Evolutionary conservation across 2,797 vertebrate species (phyloP), one percentile per base, ranked within the genome.

Genomic region (Notolepis coatsorum): DNA sequence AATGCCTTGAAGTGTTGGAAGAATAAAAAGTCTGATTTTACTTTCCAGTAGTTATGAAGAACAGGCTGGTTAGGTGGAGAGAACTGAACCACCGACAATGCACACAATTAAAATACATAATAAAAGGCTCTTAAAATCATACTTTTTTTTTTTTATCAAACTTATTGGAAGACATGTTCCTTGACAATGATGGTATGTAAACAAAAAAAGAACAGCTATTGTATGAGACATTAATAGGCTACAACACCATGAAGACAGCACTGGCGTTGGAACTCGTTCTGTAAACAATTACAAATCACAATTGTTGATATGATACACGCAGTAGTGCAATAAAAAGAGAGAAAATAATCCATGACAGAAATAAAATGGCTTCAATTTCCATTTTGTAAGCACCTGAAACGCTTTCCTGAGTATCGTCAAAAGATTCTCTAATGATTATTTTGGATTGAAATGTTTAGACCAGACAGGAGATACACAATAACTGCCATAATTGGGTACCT

Each of bases 371-470:
- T 24, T 59, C 27, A 18, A 5, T 64, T 68, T 30, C 2, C 23
- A 13, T 68, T 68, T 70, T 5, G 3, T 35, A 52, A 35, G 23
- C 17, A 8, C 57, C 30, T 79, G 71, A 45, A 54, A 4, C 5
- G 45, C 75, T 71, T 58, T 75, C 69, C 80, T 75, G 73, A 82
- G 71, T n/a, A n/a, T n/a, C n/a, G n/a, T n/a, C n/a, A n/a, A n/a
- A n/a, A n/a, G n/a, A n/a, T n/a, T n/a, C n/a, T n/a, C n/a, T n/a
- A n/a, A n/a, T n/a, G n/a, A n/a, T n/a, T n/a, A n/a, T n/a, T n/a
- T n/a, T n/a, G n/a, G n/a, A n/a, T n/a, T n/a, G n/a, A n/a, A n/a
- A n/a, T n/a, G n/a, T n/a, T n/a, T n/a, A n/a, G n/a, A n/a, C n/a
- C n/a, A n/a, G n/a, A n/a, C n/a, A n/a, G n/a, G n/a, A n/a, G n/a